A percentile compares a stretch with the other conserved stretches of the same genome.
Evolutionary conservation across 2,888 invertebrate species (phyloP).

Genomic region (Agonopterix arenella): DNA sequence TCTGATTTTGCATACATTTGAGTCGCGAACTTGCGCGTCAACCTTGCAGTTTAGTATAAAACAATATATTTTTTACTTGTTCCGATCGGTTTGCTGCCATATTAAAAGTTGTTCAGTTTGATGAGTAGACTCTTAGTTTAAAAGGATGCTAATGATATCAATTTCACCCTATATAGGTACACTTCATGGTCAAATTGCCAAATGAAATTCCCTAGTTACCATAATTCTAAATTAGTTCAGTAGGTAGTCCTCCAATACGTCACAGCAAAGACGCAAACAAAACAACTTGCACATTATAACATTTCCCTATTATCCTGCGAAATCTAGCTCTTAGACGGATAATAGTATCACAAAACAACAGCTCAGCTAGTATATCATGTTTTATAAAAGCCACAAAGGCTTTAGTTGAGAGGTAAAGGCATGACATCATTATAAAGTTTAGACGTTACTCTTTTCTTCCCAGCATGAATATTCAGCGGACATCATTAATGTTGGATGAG

Average conservation of each 20-base stretch:
- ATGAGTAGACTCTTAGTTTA: too few relatives aligned
- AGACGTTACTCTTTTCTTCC: constrained; percentile 11
- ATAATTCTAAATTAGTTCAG: too few relatives aligned
- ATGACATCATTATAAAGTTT: constrained; percentile 11
- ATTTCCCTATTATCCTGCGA: not conserved
- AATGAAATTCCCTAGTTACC: too few relatives aligned
- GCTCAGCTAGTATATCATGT: not conserved
- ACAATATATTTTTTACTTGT: too few relatives aligned
- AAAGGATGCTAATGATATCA: too few relatives aligned
- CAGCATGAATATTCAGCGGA: constrained; percentile 16
- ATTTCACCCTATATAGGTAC: too few relatives aligned
- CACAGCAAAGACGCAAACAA: not conserved
- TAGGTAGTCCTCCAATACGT: not conserved
- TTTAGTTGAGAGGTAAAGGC: not conserved
- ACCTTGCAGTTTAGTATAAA: too few relatives aligned
- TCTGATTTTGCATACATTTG: too few relatives aligned
- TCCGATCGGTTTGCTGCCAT: too few relatives aligned
- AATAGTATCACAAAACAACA: not conserved
- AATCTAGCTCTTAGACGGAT: not conserved
- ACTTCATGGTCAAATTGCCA: too few relatives aligned
- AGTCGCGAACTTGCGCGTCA: too few relatives aligned
- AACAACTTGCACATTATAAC: not conserved
- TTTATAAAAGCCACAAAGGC: not conserved
- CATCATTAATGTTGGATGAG: constrained; percentile 16
- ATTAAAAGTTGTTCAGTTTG: too few relatives aligned